Base-by-base conservation (phyloP, 2,797 vertebrate species). In the Delichon dasypus region DNA sequence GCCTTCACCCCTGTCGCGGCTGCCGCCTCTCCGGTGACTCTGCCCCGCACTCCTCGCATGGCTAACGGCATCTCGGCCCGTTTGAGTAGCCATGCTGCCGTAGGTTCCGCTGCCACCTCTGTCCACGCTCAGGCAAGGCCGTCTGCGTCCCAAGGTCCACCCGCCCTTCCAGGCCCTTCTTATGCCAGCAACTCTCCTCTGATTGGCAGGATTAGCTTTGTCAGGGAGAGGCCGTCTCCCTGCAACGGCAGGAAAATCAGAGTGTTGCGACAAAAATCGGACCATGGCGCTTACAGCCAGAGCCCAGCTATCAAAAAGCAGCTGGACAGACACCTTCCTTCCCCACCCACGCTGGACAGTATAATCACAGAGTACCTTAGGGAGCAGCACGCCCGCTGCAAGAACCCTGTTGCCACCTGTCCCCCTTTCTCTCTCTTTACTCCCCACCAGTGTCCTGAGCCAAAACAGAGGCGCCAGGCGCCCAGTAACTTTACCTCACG, bases 351-450 rank as follows among this genome's bases (percentile, higher is more conserved):
- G 1, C 97, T 99, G 94, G 99, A 99, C 98, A 98, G 99, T 97
- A 99, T 99, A 97, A 99, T 99, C 97, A 99, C 99, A 32, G 99
- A 99, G 95, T 99, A 99, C 96, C 98, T 99, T 97, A 98, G 99
- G 94, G 99, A 99, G 96, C 99, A 99, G 97, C 99, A 99, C 3
- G 99, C 99, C 13, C 99, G 99, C 97, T 99, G 99, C 98, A 99
- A 99, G 98, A 99, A 99, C 98, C 99, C 99, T 6, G 99, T 99
- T 62, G 99, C 99, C 71, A 99, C 99, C 78, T 99, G 99, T 94
- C 99, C 99, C 40, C 99, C 99, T 53, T 99, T 99, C 97, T 99
- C 99, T 92, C 99, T 99, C 82, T 99, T 99, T 97, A 99, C 99
- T 71, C 99, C 99, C 57, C 99, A 99, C 93, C 99, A 99, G 88